phyloP scores from a whole-genome alignment of 92 coral and sea anemone species.

The Ricordea florida region DNA sequence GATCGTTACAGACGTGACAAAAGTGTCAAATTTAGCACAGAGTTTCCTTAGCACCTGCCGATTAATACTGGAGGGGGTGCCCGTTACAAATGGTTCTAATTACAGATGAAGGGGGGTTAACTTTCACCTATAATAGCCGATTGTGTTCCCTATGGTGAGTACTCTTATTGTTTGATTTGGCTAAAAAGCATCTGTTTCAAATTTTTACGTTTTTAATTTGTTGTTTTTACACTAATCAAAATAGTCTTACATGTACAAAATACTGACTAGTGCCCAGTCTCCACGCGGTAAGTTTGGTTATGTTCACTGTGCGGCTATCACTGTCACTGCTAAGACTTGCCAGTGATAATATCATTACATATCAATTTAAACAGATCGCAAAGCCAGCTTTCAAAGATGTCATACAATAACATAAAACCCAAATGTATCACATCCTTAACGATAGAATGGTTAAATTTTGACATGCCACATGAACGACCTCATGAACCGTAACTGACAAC shows the following conservation, averaged over 20 bases:
- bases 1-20: conserved; percentile 42
- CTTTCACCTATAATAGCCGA: neutral
- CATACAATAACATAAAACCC: neutral
- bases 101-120: neutral
- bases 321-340: too few species aligned
- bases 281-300: too few species aligned
- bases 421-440: neutral
- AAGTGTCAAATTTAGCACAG: conserved; percentile 28
- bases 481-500: too few species aligned
- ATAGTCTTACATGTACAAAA: too few species aligned
- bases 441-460: neutral
- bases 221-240: too few species aligned
- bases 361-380: neutral
- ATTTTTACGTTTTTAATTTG: too few species aligned
- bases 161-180: too few species aligned
- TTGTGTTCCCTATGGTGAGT: conserved; percentile 29
- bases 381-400: neutral
- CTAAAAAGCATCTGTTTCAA: too few species aligned
- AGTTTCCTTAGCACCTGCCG: neutral
- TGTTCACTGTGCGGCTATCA: too few species aligned
- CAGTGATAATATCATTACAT: too few species aligned
- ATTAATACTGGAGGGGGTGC: neutral
- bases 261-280: too few species aligned
- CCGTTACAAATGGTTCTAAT: neutral
- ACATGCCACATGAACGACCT: neutral